These are phyloP conservation scores for Alloplasta piceator DNA, from an alignment of 2,888 invertebrate species.

Conservation along the genomic window DNA sequence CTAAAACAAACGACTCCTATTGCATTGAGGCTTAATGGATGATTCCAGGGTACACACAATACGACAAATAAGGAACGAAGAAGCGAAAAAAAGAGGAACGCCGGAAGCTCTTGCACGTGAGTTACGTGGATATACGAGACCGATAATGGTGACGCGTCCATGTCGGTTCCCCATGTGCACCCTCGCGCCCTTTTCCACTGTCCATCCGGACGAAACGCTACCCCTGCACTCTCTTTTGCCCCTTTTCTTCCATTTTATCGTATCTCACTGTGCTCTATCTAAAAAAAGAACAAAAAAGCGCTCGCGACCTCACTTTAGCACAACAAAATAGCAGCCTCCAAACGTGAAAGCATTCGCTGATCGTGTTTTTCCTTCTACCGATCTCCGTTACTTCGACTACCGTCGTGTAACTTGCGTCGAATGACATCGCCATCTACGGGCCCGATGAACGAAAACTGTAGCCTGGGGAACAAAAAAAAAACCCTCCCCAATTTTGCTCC, in stretches of 20 bases:
- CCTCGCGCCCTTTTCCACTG: slow-evolving; percentile 13
- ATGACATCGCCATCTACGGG: not conserved
- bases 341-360: slow-evolving; percentile 17
- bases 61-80: slow-evolving; percentile 11
- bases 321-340: slow-evolving; percentile 26
- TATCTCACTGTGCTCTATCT: slow-evolving; percentile 35
- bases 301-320: slow-evolving; percentile 17
- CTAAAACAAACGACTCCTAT: slow-evolving; percentile 11
- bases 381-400: not conserved
- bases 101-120: slow-evolving; percentile 22
- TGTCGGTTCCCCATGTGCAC: too few species aligned
- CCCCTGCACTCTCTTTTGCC: slow-evolving; percentile 9
- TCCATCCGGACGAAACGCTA: slow-evolving; percentile 53
- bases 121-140: slow-evolving; percentile 43
- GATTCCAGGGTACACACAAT: slow-evolving; percentile 21
- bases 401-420: not conserved
- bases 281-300: slow-evolving; percentile 8
- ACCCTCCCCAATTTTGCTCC: too few species aligned
- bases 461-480: not conserved
- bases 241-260: slow-evolving; percentile 17
- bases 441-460: slow-evolving; percentile 4
- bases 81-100: not conserved
- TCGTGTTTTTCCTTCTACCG: not conserved
- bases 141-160: slow-evolving; percentile 47
- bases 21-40: slow-evolving; percentile 40